phyloP scores from a whole-genome alignment of 2,113 vertebrate genomes.

The Cacatua alba region DNA sequence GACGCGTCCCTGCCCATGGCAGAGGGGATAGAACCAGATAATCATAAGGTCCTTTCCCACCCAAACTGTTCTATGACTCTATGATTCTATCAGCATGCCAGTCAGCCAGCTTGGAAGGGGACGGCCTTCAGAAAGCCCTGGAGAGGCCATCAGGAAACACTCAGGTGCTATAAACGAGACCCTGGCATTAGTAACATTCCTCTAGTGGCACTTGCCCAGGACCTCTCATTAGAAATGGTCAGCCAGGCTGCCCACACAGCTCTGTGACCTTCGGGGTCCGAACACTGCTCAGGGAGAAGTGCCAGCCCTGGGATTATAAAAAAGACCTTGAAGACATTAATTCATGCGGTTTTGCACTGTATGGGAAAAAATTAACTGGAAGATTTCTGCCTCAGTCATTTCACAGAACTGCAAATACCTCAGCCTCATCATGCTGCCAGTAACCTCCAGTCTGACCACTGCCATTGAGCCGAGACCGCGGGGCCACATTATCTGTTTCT shows the following conservation, averaged over 20 bases:
- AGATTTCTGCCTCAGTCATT: background rate
- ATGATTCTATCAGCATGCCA: background rate
- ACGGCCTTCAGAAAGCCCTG: background rate
- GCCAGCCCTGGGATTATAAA: background rate
- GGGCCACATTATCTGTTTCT: background rate
- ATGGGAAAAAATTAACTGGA: background rate
- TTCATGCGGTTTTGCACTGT: fast-evolving
- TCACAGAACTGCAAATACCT: fast-evolving
- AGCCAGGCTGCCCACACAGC: fast-evolving
- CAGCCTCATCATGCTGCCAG: background rate
- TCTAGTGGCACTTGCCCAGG: too few relatives aligned
- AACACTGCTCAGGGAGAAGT: fast-evolving
- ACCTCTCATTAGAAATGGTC: background rate
- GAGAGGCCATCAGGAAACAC: background rate
- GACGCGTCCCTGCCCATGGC: background rate
- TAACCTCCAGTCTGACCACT: background rate
- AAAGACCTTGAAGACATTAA: background rate
- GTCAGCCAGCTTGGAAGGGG: background rate
- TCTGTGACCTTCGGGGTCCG: fast-evolving
- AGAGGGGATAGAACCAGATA: background rate
- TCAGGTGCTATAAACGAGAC: fast-evolving
- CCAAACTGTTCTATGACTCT: background rate
- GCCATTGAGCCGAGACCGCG: fast-evolving
- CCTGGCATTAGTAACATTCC: fast-evolving
- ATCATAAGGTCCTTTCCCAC: background rate